phyloP scores from a whole-genome alignment of 2,797 vertebrate genomes.

The Arctocebus calabarensis region DNA sequence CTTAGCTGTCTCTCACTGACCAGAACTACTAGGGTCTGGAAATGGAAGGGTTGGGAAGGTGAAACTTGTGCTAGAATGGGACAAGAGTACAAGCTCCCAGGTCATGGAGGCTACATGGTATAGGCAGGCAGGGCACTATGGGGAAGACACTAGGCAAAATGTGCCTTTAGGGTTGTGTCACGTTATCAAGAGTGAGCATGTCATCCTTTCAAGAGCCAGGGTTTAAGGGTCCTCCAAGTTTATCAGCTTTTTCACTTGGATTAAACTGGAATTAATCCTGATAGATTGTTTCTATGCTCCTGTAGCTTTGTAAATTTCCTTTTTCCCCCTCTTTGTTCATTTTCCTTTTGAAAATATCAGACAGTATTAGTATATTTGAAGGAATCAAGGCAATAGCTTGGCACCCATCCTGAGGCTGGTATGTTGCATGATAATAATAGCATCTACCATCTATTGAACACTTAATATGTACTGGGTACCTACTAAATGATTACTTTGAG shows the following conservation, averaged over 20 bases:
- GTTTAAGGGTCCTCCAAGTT: background rate
- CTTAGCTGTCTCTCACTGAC: background rate
- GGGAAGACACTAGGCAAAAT: background rate
- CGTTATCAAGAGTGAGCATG: background rate
- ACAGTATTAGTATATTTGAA: slow-evolving; percentile 15
- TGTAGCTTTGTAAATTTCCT: slow-evolving; percentile 63
- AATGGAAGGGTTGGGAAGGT: slow-evolving; percentile 3
- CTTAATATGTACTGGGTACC: slow-evolving; percentile 43
- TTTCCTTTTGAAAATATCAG: slow-evolving; percentile 62
- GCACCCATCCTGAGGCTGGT: background rate
- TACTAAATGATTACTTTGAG: slow-evolving; percentile 29
- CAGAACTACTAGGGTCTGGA: background rate
- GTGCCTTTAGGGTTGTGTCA: background rate
- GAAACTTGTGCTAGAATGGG: slow-evolving; percentile 33
- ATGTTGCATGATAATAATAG: slow-evolving; percentile 35
- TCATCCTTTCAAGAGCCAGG: background rate
- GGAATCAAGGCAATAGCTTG: slow-evolving; percentile 50
- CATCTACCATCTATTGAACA: slow-evolving; percentile 10
- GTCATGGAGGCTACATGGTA: background rate
- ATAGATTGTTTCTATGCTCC: slow-evolving; percentile 48
- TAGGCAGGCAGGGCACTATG: background rate
- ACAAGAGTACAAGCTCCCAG: background rate
- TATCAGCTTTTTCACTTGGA: background rate
- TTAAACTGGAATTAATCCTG: slow-evolving; percentile 45
- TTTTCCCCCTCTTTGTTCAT: slow-evolving; percentile 30